Base-by-base conservation (phyloP, 1,140 invertebrate species). In the Conopomorpha cramerella region DNA sequence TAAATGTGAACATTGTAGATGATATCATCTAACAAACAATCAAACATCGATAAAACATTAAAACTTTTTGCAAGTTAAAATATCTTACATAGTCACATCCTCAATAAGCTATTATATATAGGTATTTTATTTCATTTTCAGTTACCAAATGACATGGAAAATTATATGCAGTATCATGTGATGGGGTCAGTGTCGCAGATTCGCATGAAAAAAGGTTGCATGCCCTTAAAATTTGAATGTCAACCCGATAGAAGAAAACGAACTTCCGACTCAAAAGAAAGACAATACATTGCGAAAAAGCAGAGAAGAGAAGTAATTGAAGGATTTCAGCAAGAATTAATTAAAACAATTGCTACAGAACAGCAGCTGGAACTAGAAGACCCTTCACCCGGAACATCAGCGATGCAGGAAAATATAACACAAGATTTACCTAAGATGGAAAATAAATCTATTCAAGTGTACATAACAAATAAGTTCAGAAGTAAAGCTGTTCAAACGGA, bases 1-100 rank as follows among this genome's bases (percentile, higher is more conserved):
- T 36, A 40, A 29, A 29, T 31, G 18, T 29, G 31, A 15, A 13
- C 6, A n/a, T n/a, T 25, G 6, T 25, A 13, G 19, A 6, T 23
- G 19, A 23, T 6, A 23, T 4, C 10, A 23, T 4, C 4, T 4
- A 10, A 4, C 10, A 6, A 23, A 23, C n/a, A n/a, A n/a, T n/a
- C n/a, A n/a, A n/a, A n/a, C n/a, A n/a, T n/a, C n/a, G n/a, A n/a
- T n/a, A n/a, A n/a, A n/a, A n/a, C n/a, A n/a, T n/a, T n/a, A n/a
- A n/a, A n/a, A n/a, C n/a, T 23, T 23, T 23, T 23, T 23, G 4
- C 4, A 23, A 10, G 19, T 23, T 23, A 23, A 6, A 10, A 6
- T 23, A 10, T 23, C 4, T 23, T 23, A 23, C 10, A 4, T 23
- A 6, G 10, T 23, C 10, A 23, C 10, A 4, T 6, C 4, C 10